Evolutionary conservation across 2,797 vertebrate genomes (phyloP), one percentile per base, ranked within the genome.

Genomic region (Syndactyla subalaris): DNA sequence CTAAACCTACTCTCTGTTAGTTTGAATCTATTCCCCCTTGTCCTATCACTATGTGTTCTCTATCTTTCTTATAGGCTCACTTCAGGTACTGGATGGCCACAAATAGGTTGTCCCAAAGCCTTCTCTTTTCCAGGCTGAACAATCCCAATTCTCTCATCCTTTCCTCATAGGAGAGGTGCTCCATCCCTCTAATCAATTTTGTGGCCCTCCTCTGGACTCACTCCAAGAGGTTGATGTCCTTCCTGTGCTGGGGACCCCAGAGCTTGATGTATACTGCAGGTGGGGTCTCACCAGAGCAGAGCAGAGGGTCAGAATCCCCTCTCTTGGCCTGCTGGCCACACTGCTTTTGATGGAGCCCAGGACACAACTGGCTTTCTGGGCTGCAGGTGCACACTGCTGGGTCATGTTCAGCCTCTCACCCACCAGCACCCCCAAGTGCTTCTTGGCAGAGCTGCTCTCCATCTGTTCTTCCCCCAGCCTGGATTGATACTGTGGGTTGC

Each of bases 181-280:
- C 46, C 46, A 12, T 48, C 52, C 13, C 46, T 73, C 46, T 54
- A 24, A 61, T 54, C 16, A 90, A 9, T 22, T 59, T 29, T 48
- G 19, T 61, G 27, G 22, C 19, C 39, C 22, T 78, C 9, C 66
- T 90, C 52, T 78, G 46, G 30, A 48, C 58, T 72, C 0, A 1
- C 16, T 26, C 63, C 43, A 46, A 34, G 23, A 66, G 43, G 21
- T 3, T 0, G 0, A 46, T 34, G 19, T 78, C 39, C 52, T 59
- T 84, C 34, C 19, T 54, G 34, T 52, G 12, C 26, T 46, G 18
- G 13, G 12, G 34, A 54, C 26, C 32, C 29, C 39, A 41, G 15
- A 58, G 26, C 7, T 52, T 26, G 8, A 54, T 48, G 61, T 34
- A 71, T 8, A 34, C 12, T 65, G 21, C 66, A 58, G 22, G 9